Evolutionary conservation across 2,113 vertebrate genomes (phyloP), one percentile per base, ranked within the genome.

Genomic region (Fregata magnificens): DNA sequence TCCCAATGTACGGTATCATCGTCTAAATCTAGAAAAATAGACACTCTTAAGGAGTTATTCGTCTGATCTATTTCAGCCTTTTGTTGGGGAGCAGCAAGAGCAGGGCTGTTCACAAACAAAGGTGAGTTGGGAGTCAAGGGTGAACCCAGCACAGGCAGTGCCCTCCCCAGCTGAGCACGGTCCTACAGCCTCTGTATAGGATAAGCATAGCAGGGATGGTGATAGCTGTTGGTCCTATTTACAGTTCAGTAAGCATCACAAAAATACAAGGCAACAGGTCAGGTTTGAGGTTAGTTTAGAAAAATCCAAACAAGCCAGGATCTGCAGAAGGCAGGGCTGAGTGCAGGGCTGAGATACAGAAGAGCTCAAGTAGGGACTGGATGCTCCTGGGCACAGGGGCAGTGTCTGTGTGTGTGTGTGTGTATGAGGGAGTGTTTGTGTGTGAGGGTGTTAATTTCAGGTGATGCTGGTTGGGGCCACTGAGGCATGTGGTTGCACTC

Each of bases 121-220:
- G 16, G 21, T 55, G 45, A 65, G 6, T 4, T 31, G 24, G 15
- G 28, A 50, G 25, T 40, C 47, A 77, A 52, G 16, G 26, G 8
- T 44, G 50, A 86, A 72, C 10, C 5, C 72, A 52, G 20, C 28
- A 50, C 5, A 16, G 32, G 9, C 38, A 72, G 28, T 31, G 6
- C 7, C 8, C 6, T 67, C 5, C 22, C 6, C 8, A 31, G 8
- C 14, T 49, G 15, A 44, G 13, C 36, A 18, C 0, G 1, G 13
- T 36, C 45, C 36, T 52, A 16, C 14, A 76, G 24, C 34, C 34
- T 52, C 38, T 18, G 2, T 22, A 18, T 12, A 28, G 8, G 10
- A 17, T 22, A 70, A 62, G 7, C 6, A 7, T 20, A 19, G 14
- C 24, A 74, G 18, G 45, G 20, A 3, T 19, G 20, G 34, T 42